A percentile compares a stretch with the other conserved stretches of the same genome.
Evolutionary conservation across 1,140 invertebrate genomes (phyloP).

Genomic region (Macrobrachium nipponense): DNA sequence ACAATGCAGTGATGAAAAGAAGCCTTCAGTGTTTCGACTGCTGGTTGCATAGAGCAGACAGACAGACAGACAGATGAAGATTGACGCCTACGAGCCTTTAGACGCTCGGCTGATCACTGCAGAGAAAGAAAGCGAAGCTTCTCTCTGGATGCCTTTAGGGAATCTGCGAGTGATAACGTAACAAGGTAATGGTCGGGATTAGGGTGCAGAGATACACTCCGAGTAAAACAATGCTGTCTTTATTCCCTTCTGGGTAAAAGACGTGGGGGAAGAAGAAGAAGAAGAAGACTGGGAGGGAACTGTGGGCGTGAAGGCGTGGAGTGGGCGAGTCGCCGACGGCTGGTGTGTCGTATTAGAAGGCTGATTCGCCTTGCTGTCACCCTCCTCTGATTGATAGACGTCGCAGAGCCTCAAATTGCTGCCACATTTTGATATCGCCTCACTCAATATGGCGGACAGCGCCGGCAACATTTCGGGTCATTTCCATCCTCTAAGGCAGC

Average conservation of each 20-base stretch:
- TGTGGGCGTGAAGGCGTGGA: too few relatives aligned
- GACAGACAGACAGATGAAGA: conserved; percentile 3
- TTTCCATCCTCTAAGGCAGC: not conserved
- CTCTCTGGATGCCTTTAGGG: too few relatives aligned
- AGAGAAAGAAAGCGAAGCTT: not conserved
- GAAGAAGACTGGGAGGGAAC: too few relatives aligned
- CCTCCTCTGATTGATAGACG: conserved; percentile 1
- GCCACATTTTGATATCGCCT: conserved; percentile 15
- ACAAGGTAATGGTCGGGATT: too few relatives aligned
- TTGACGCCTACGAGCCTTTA: conserved; percentile 5
- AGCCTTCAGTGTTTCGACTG: not conserved
- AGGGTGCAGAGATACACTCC: too few relatives aligned
- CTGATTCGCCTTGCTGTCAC: not conserved
- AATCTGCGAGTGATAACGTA: too few relatives aligned
- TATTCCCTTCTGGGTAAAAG: not conserved
- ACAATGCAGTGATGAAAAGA: not conserved
- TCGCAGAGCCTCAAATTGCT: not conserved
- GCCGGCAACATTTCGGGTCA: conserved; percentile 18
- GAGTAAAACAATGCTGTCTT: not conserved
- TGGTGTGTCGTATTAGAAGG: too few relatives aligned
- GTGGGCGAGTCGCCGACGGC: too few relatives aligned
- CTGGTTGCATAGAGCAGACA: not conserved
- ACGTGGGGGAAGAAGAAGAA: too few relatives aligned
- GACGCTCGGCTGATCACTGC: not conserved
- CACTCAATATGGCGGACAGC: not conserved